Conservation (phyloP, 2,797 vertebrate genomes). For the Apogon talboti region DNA sequence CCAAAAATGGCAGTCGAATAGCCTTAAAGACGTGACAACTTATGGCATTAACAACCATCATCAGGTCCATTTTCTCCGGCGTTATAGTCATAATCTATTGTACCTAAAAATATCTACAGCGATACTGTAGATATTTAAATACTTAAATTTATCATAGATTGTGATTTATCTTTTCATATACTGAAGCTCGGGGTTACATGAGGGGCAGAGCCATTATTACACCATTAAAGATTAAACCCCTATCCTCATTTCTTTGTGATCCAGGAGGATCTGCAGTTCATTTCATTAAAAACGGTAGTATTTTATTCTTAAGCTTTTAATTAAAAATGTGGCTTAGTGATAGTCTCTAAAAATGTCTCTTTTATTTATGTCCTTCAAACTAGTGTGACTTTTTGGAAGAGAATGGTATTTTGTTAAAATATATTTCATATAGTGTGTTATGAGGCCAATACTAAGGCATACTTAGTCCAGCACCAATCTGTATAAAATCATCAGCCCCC, state of each 20-base stretch:
- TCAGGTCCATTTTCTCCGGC: constrained; percentile 8
- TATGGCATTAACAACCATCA: constrained; percentile 21
- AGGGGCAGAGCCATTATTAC: constrained; percentile 48
- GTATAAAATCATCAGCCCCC: constrained; percentile 13
- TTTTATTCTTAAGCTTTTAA: constrained; percentile 12
- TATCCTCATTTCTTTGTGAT: constrained; percentile 18
- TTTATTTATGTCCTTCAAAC: not conserved
- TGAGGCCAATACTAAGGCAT: not conserved
- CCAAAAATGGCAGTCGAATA: constrained; percentile 17
- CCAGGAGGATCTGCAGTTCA: constrained; percentile 14
- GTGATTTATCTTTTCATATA: constrained; percentile 29
- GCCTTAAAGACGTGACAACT: constrained; percentile 25
- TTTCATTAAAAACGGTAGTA: constrained; percentile 14
- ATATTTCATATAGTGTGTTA: not conserved
- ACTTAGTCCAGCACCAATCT: not conserved
- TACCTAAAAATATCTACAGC: constrained; percentile 13
- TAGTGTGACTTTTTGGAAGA: not conserved
- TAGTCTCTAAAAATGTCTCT: not conserved
- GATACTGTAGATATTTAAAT: too few species aligned
- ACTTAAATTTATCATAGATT: constrained; percentile 38
- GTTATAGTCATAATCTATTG: constrained; percentile 13
- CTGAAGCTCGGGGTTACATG: constrained; percentile 30
- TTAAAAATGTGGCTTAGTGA: constrained; percentile 2
- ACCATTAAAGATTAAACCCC: constrained; percentile 54
- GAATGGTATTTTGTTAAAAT: too few species aligned